Evolutionary conservation across 2,797 vertebrate species (phyloP).

Genomic region (Helicolenus hilgendorfi): DNA sequence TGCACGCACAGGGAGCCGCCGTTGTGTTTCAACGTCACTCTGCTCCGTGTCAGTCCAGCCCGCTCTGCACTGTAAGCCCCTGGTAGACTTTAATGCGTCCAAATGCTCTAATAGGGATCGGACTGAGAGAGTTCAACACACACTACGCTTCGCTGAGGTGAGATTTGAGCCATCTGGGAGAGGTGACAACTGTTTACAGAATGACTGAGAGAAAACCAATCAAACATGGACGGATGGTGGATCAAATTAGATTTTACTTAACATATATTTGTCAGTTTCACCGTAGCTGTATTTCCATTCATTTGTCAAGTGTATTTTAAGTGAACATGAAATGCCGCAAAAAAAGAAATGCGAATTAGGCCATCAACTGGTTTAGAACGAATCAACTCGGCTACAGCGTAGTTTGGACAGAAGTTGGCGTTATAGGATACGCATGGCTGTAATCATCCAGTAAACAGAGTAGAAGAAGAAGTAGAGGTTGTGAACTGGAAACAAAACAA

Average conservation of each 20-base stretch:
- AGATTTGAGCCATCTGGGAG: constrained; percentile 32
- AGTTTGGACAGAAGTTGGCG: no score
- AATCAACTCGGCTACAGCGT: no score
- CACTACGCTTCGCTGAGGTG: constrained; percentile 3
- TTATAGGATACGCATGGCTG: no score
- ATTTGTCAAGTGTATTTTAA: no score
- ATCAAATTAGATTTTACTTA: no score
- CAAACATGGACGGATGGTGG: background rate
- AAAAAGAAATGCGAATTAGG: no score
- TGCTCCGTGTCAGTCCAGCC: constrained; percentile 35
- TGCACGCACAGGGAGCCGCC: constrained; percentile 74
- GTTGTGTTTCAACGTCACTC: constrained; percentile 59
- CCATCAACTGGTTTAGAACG: no score
- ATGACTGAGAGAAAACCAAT: background rate
- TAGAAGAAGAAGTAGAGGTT: no score
- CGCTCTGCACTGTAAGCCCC: constrained; percentile 46
- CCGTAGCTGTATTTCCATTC: no score
- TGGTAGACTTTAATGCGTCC: constrained; percentile 68
- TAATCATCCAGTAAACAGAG: fast-evolving
- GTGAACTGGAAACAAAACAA: fast-evolving
- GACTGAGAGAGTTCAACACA: constrained; percentile 37
- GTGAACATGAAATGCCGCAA: no score
- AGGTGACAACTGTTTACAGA: background rate
- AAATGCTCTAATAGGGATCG: constrained; percentile 64
- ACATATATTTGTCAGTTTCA: no score